Evolutionary conservation across 35 echinoderm and acorn worm genomes (phyloP).

Genomic region (Nesometra sesokonis): DNA sequence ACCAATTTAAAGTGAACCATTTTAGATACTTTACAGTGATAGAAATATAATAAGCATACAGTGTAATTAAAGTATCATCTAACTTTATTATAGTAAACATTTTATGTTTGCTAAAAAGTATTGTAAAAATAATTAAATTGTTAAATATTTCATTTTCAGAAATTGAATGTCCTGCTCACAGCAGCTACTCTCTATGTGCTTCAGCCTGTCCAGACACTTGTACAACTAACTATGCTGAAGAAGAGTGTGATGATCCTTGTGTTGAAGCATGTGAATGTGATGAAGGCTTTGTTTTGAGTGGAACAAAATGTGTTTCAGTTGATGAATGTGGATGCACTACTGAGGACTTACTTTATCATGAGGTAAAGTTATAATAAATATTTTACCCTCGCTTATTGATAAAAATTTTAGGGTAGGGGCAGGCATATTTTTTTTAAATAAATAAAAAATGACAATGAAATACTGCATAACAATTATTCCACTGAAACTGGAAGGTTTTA

Average conservation of each 20-base stretch:
- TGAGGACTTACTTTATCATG: slow-evolving; percentile 45
- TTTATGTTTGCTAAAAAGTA: no score
- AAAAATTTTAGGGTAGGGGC: no score
- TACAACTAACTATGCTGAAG: slow-evolving; percentile 5
- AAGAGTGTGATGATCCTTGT: slow-evolving; percentile 53
- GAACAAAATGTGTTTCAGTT: slow-evolving; percentile 48
- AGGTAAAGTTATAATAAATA: slow-evolving; percentile 17
- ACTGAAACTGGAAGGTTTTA: no score
- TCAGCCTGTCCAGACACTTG: slow-evolving; percentile 80
- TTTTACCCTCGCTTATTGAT: neutral
- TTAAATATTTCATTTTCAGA: slow-evolving; percentile 21
- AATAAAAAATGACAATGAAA: no score
- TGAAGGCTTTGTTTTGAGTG: slow-evolving; percentile 61
- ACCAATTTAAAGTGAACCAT: no score
- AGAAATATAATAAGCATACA: no score
- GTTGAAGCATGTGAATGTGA: slow-evolving; percentile 78
- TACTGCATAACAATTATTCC: no score
- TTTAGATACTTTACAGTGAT: no score
- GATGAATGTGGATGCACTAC: slow-evolving; percentile 58
- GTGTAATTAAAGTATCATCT: no score
- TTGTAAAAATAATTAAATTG: neutral
- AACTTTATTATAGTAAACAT: no score
- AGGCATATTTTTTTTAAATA: no score
- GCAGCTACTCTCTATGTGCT: slow-evolving; percentile 48
- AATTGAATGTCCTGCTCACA: slow-evolving; percentile 55